A percentile compares a stretch with the other conserved stretches of the same genome.
Conservation (phyloP, 2,113 vertebrate genomes). For the Nothoprocta pentlandii region DNA sequence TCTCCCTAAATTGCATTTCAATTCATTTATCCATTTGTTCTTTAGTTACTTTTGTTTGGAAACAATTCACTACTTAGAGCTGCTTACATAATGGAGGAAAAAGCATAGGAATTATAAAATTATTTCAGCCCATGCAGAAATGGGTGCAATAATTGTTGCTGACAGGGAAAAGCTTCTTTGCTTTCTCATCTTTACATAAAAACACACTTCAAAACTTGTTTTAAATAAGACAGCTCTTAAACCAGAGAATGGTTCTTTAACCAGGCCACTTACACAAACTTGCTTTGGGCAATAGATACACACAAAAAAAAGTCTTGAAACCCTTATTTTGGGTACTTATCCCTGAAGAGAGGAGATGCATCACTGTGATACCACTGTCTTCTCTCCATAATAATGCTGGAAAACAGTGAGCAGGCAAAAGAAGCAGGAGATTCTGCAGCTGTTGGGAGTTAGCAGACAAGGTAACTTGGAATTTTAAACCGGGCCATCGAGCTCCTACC, state of each 20-base stretch:
- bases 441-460: neutral
- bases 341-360: neutral
- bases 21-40: neutral
- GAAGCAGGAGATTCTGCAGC: neutral
- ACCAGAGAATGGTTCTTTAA: neutral
- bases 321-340: neutral
- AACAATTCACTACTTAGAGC: neutral
- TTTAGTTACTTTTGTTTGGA: neutral
- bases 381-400: accelerated
- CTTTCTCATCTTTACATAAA: neutral
- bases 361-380: neutral
- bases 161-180: accelerated
- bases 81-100: neutral
- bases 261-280: neutral
- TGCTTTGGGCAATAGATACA: neutral
- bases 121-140: neutral
- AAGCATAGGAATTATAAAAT: neutral
- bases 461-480: neutral
- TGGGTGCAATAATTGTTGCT: neutral
- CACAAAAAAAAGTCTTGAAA: neutral
- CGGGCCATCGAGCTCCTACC: neutral
- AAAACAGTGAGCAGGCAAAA: neutral
- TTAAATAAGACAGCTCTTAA: neutral
- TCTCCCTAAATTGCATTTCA: neutral
- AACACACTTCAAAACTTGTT: neutral